phyloP scores from a whole-genome alignment of 2,113 vertebrate species.

The Morone chrysops region DNA sequence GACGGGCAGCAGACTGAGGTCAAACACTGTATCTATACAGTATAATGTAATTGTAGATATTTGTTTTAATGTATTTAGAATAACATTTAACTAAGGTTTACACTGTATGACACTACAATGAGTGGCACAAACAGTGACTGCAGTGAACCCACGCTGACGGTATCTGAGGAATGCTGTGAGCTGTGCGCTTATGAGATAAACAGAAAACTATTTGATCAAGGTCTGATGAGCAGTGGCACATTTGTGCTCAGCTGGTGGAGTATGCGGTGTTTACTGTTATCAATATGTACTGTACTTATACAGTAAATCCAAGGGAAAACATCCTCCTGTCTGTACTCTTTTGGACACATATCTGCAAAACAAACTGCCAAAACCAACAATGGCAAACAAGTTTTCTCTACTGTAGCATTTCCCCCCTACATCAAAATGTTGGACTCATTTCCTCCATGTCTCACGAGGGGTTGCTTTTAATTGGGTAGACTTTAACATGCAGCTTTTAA shows the following conservation, averaged over 20 bases:
- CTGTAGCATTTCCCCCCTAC: constrained; percentile 10
- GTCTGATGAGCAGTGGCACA: constrained; percentile 36
- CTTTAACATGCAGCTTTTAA: constrained; percentile 71
- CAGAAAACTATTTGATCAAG: constrained; percentile 47
- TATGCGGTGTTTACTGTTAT: constrained; percentile 3
- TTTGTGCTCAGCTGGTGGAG: constrained; percentile 12
- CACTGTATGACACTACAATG: neutral
- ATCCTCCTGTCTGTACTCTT: neutral
- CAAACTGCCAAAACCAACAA: neutral
- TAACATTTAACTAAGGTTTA: neutral
- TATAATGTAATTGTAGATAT: neutral
- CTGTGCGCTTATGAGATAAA: constrained; percentile 16
- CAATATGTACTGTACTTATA: neutral
- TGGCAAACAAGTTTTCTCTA: constrained; percentile 6
- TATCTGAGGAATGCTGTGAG: neutral
- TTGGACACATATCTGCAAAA: constrained; percentile 8
- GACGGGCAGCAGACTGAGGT: constrained; percentile 18
- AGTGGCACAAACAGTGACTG: neutral
- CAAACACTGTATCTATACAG: neutral
- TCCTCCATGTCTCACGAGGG: constrained; percentile 41
- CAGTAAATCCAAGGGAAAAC: neutral
- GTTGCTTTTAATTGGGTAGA: constrained; percentile 68
- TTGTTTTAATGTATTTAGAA: neutral
- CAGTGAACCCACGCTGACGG: neutral
- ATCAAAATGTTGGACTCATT: constrained; percentile 60